Percentiles rank a stretch among this genome's conserved stretches.
phyloP scores from a whole-genome alignment of 2,888 invertebrate species.

The Syrphus vitripennis region DNA sequence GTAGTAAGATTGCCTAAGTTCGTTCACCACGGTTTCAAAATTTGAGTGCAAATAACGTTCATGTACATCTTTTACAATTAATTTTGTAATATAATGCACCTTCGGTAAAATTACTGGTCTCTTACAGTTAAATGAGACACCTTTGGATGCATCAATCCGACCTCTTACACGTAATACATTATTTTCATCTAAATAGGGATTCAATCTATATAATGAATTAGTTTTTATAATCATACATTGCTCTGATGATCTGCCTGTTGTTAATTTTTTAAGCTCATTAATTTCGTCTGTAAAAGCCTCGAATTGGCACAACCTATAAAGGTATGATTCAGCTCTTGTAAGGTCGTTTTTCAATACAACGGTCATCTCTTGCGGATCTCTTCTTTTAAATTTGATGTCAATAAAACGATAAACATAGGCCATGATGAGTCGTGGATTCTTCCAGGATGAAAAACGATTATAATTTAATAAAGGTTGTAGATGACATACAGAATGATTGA shows the following conservation, averaged over 20 bases:
- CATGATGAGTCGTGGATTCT: neutral
- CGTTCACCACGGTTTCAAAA: conserved; percentile 3
- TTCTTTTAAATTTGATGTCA: neutral
- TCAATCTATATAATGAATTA: neutral
- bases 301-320: neutral
- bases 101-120: conserved; percentile 37
- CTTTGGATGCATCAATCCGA: conserved; percentile 21
- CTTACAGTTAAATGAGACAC: neutral
- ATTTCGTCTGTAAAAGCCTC: neutral
- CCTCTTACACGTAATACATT: conserved; percentile 26
- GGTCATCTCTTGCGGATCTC: neutral
- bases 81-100: neutral
- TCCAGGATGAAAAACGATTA: conserved; percentile 14
- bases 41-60: neutral
- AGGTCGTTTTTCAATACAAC: neutral
- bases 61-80: neutral
- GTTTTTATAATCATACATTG: neutral
- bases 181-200: conserved; percentile 20
- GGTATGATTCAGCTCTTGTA: neutral
- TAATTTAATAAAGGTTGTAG: neutral
- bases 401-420: neutral
- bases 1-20: conserved; percentile 16
- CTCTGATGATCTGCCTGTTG: neutral
- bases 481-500: neutral
- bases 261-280: neutral